A percentile compares a stretch with the other conserved stretches of the same genome.
phyloP scores from a whole-genome alignment of 1,140 invertebrate species.

The Tenebrio molitor region DNA sequence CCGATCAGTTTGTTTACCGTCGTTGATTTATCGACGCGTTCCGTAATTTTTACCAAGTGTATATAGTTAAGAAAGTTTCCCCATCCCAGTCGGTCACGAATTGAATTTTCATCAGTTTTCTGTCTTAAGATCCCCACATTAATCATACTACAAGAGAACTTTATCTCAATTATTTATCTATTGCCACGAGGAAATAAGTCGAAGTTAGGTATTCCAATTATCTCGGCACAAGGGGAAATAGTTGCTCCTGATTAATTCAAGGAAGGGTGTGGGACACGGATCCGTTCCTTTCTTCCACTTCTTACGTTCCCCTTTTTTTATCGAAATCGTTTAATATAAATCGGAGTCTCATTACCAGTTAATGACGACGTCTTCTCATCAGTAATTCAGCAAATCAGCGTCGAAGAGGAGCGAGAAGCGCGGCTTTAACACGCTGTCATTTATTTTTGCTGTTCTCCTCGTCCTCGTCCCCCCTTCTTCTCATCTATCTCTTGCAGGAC shows the following conservation, averaged over 20 bases:
- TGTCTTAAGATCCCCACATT: constrained; percentile 36
- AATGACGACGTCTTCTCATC: constrained; percentile 60
- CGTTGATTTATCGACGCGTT: constrained; percentile 16
- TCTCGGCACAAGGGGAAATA: constrained; percentile 31
- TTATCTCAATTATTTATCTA: constrained; percentile 41
- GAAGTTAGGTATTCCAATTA: constrained; percentile 40
- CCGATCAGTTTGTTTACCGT: constrained; percentile 18
- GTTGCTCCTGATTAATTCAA: constrained; percentile 37
- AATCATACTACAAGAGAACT: constrained; percentile 36
- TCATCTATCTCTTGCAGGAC: constrained; percentile 61
- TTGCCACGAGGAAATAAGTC: constrained; percentile 34
- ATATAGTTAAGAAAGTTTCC: constrained; percentile 18
- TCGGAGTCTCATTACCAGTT: constrained; percentile 61
- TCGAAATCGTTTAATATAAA: constrained; percentile 60
- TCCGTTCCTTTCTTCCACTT: constrained; percentile 21
- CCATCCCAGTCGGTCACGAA: constrained; percentile 17
- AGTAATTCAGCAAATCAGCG: constrained; percentile 59
- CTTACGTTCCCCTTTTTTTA: constrained; percentile 41
- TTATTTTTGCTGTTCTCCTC: constrained; percentile 56
- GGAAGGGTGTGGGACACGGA: constrained; percentile 22
- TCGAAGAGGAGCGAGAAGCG: constrained; percentile 44
- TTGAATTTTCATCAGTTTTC: constrained; percentile 40
- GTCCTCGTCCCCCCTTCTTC: constrained; percentile 44
- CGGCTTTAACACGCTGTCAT: constrained; percentile 56
- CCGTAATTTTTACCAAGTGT: constrained; percentile 33